These are phyloP conservation scores for Catharus fuscescens DNA, from an alignment of 2,113 vertebrate species.

Conservation along the genomic window DNA sequence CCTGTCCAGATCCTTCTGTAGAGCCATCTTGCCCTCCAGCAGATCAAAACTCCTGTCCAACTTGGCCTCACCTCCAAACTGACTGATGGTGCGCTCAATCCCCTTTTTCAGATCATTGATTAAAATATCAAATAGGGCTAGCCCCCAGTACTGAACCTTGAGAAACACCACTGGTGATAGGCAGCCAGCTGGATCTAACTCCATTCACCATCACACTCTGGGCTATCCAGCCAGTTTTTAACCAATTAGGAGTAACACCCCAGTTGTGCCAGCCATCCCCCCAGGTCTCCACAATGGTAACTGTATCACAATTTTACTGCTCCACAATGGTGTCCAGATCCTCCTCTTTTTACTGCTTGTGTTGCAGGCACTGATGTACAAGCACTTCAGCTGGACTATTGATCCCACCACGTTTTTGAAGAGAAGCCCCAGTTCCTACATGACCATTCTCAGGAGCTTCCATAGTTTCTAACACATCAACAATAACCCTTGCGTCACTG, in stretches of 20 bases:
- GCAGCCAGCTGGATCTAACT: not conserved
- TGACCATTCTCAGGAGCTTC: not conserved
- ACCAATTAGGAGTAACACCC: not conserved
- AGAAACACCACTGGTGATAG: not conserved
- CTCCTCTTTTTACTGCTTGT: not conserved
- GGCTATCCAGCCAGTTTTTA: not conserved
- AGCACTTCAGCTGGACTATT: not conserved
- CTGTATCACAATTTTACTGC: not conserved
- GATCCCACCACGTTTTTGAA: not conserved
- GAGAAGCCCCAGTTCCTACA: rapidly evolving
- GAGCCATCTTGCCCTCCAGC: not conserved
- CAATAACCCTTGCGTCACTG: not conserved
- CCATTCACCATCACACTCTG: not conserved
- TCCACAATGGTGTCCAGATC: rapidly evolving
- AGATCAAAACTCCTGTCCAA: not conserved
- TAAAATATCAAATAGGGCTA: not conserved
- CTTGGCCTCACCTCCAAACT: not conserved
- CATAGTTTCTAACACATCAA: not conserved
- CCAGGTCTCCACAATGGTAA: not conserved
- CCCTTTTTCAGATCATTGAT: not conserved
- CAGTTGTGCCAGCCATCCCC: not conserved
- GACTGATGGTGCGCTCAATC: rapidly evolving
- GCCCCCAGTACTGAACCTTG: too few relatives aligned
- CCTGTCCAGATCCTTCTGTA: not conserved
- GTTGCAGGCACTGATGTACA: not conserved